Percentiles rank a stretch among this genome's conserved stretches.
Conservation (phyloP, 2,113 vertebrate genomes). For the Corvus hawaiiensis region DNA sequence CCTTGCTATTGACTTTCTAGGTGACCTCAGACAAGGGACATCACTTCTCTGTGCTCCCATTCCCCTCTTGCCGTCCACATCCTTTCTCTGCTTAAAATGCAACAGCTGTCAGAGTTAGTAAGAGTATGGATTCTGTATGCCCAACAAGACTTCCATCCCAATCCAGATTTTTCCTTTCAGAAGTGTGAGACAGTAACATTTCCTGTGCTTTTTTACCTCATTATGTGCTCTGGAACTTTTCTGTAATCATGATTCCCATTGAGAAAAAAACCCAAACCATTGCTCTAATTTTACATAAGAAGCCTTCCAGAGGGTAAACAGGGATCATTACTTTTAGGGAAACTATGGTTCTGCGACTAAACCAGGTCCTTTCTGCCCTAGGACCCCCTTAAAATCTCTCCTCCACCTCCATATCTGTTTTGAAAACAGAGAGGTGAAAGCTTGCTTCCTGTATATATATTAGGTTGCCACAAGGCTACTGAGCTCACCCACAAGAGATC, state of each 20-base stretch:
- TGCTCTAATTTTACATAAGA: neutral
- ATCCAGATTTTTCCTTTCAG: neutral
- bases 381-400: neutral
- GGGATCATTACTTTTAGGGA: neutral
- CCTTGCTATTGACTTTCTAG: neutral
- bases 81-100: neutral
- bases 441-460: neutral
- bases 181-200: neutral
- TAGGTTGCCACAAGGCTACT: neutral
- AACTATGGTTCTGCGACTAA: neutral
- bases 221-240: neutral
- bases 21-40: neutral
- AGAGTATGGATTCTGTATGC: neutral
- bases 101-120: neutral
- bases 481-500: neutral
- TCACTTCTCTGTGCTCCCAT: neutral
- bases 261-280: neutral
- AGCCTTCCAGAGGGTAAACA: neutral
- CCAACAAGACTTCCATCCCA: neutral
- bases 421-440: neutral
- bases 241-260: neutral
- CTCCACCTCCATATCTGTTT: neutral
- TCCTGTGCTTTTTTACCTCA: neutral
- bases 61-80: neutral
- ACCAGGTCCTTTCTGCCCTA: neutral